These are phyloP conservation scores for Eilema griseolum DNA, from an alignment of 2,888 invertebrate species.

Conservation along the genomic window DNA sequence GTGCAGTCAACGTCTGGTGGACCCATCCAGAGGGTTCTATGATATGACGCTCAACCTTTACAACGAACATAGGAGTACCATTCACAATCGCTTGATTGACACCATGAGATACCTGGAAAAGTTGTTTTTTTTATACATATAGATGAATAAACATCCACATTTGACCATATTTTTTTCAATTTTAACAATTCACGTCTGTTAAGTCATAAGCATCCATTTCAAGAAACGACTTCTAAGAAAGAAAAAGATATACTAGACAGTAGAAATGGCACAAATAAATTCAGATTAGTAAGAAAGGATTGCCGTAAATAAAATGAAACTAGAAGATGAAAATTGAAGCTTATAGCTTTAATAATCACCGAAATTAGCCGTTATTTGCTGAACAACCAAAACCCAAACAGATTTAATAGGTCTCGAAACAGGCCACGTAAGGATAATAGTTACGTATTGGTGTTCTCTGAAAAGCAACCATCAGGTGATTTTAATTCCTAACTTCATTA, in stretches of 20 bases:
- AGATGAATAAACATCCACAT: too few species aligned
- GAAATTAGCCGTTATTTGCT: background rate
- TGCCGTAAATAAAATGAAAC: background rate
- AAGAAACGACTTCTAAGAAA: too few species aligned
- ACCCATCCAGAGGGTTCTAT: constrained; percentile 84
- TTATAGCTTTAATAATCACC: background rate
- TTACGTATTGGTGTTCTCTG: background rate
- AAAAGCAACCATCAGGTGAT: background rate
- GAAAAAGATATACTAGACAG: too few species aligned
- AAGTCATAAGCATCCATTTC: too few species aligned
- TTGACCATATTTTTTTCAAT: too few species aligned
- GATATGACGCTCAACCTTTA: constrained; percentile 87
- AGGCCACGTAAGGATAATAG: background rate
- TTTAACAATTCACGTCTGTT: too few species aligned
- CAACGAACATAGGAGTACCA: constrained; percentile 82
- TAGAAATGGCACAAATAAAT: background rate
- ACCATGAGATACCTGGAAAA: constrained; percentile 80
- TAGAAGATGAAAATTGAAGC: background rate
- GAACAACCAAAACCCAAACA: background rate
- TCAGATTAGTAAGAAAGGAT: background rate
- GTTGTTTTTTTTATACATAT: background rate
- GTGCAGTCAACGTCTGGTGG: constrained; percentile 84
- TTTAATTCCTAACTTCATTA: constrained; percentile 2
- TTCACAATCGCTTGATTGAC: constrained; percentile 85
- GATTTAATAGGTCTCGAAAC: too few species aligned